These are phyloP conservation scores for Antrozous pallidus DNA, from an alignment of 2,797 vertebrate genomes.

Conservation along the genomic window DNA sequence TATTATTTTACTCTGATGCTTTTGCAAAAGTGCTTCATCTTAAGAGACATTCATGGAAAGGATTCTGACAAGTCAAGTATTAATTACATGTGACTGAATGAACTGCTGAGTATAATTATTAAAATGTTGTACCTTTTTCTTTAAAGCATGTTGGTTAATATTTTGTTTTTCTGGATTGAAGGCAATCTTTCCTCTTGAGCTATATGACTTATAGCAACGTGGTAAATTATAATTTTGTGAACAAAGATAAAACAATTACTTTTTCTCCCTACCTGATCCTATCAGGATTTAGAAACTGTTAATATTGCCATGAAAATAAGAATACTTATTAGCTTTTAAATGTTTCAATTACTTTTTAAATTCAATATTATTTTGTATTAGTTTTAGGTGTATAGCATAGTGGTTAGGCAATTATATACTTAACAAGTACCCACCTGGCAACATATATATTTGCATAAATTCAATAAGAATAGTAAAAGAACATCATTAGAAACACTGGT, in stretches of 20 bases:
- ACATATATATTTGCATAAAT: not conserved
- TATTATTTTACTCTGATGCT: not conserved
- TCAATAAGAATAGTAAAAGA: not conserved
- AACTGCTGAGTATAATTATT: not conserved
- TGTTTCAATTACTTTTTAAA: not conserved
- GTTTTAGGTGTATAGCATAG: not conserved
- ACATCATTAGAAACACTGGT: not conserved
- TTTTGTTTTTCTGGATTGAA: not conserved
- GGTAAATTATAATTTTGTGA: not conserved
- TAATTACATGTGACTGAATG: not conserved
- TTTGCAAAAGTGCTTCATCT: not conserved
- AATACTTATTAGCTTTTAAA: too few species aligned
- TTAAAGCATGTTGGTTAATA: not conserved
- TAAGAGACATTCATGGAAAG: not conserved
- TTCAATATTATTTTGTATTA: not conserved
- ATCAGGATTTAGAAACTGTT: not conserved
- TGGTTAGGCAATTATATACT: not conserved
- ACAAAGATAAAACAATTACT: not conserved
- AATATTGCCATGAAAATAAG: too few species aligned
- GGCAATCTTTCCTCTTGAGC: not conserved
- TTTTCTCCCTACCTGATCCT: not conserved
- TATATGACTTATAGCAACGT: not conserved
- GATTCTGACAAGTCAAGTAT: not conserved
- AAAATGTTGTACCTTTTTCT: not conserved
- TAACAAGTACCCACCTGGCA: not conserved